Base-by-base conservation (phyloP, 2,797 vertebrate genomes). In the Limosa lapponica region DNA sequence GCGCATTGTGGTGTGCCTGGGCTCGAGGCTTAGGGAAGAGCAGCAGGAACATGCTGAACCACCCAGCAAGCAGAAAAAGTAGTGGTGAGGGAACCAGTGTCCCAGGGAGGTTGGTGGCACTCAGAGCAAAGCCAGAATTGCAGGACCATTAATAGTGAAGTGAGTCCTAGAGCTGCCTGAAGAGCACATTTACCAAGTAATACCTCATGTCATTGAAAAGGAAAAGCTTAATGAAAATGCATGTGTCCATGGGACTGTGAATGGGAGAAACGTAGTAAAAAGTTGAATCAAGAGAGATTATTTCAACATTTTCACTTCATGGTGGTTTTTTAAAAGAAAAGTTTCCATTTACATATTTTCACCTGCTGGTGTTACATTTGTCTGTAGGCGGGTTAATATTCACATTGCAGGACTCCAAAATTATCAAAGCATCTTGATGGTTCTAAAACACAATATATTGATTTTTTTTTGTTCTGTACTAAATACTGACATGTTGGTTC, bases 101-200 rank as follows among this genome's bases (percentile, higher is more conserved):
- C 43, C 28, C 2, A 2, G 14, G 15, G 22, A 17, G 8, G 10
- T 1, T 23, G 43, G 22, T 0, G 0, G 7, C 8, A 24, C 58
- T 64, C 54, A 41, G 48, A 48, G 69, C 18, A 61, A 65, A 65
- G 57, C 46, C 72, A 77, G 15, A 66, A 52, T 10, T 62, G n/a
- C n/a, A 72, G 43, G 8, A 24, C 16, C 27, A 16, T 54, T 41
- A 16, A 32, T 0, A 37, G 34, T 8, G 52, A 80, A 64, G 37
- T 70, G 28, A 49, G 67, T 11, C 18, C 36, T 55, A 32, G 24
- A 79, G 49, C 32, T 89, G 17, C 49, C 41, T 23, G 28, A 61
- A 32, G 67, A 82, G 19, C 30, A 15, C 32, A 13, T 57, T 62
- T 23, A 41, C 71, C 58, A 62, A 87, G 49, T 17, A 78, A 59